phyloP scores from a whole-genome alignment of 2,797 vertebrate genomes.

The Argyrosomus regius region DNA sequence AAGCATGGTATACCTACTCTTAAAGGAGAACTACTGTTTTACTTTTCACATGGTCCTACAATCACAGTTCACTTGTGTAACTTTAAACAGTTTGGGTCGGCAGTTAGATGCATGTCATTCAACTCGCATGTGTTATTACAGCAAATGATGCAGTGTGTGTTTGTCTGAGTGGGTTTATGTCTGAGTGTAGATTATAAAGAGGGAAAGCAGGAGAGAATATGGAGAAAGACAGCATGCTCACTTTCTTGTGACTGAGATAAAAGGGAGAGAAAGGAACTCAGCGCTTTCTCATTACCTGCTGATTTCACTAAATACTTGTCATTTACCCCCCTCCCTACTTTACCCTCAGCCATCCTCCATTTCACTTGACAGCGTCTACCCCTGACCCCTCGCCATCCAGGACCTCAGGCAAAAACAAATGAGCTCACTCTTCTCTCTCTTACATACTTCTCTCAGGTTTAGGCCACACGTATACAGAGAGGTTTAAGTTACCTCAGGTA shows the following conservation, averaged over 20 bases:
- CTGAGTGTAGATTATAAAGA: slow-evolving; percentile 44
- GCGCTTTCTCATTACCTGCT: slow-evolving; percentile 59
- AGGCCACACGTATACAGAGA: slow-evolving; percentile 22
- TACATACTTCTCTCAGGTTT: slow-evolving; percentile 20
- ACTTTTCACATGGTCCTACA: slow-evolving; percentile 47
- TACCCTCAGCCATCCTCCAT: slow-evolving; percentile 16
- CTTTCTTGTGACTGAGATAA: slow-evolving; percentile 40
- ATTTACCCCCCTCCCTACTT: slow-evolving; percentile 5
- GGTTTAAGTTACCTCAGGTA: slow-evolving; percentile 46
- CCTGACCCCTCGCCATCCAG: slow-evolving; percentile 51
- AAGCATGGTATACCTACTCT: slow-evolving; percentile 55
- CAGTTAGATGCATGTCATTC: slow-evolving; percentile 43
- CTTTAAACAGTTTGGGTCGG: slow-evolving; percentile 45
- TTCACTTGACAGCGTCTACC: slow-evolving; percentile 59
- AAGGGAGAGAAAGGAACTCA: slow-evolving; percentile 32
- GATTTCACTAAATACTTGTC: slow-evolving; percentile 45
- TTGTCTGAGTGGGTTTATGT: slow-evolving; percentile 56
- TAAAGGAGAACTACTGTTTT: slow-evolving; percentile 55
- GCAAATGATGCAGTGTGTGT: slow-evolving; percentile 50
- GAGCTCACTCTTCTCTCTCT: slow-evolving; percentile 49
- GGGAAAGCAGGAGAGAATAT: slow-evolving; percentile 15
- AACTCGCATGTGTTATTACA: slow-evolving; percentile 50
- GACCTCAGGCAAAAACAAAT: slow-evolving; percentile 68
- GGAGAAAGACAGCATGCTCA: background rate
- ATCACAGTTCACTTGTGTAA: slow-evolving; percentile 54